phyloP scores from a whole-genome alignment of 2,888 invertebrate genomes.

The Ellobium chinense region DNA sequence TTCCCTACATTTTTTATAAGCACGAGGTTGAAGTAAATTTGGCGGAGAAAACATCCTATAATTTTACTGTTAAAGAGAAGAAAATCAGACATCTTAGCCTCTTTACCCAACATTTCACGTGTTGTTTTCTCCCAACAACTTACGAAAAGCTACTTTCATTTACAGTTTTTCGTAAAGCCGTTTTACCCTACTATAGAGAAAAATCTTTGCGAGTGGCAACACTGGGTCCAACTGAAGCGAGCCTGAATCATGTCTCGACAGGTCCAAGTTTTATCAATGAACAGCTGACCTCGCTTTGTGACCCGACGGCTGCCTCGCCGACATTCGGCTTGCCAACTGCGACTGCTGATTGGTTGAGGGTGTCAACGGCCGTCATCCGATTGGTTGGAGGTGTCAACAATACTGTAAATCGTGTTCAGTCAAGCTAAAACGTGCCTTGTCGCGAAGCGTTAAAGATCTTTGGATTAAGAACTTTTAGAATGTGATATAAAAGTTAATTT shows the following conservation, averaged over 20 bases:
- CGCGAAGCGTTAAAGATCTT: neutral
- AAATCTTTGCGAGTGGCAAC: no score
- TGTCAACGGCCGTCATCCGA: slow-evolving; percentile 1
- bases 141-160: no score
- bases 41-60: no score
- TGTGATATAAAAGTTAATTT: neutral
- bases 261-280: slow-evolving; percentile 16
- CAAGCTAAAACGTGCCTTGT: neutral
- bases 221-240: no score
- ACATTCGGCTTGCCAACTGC: neutral
- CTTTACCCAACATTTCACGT: no score
- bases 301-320: neutral
- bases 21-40: no score
- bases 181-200: no score
- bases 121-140: no score
- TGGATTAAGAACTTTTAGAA: neutral
- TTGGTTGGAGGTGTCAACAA: slow-evolving; percentile 22
- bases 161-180: no score
- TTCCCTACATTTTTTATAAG: no score
- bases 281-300: neutral
- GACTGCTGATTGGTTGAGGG: slow-evolving; percentile 7
- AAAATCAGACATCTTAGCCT: no score
- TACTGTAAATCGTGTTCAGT: neutral
- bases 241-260: neutral
- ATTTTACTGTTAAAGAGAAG: no score